Evolutionary conservation across 2,888 invertebrate genomes (phyloP), one percentile per base, ranked within the genome.

Genomic region (Drosophila bunnanda): DNA sequence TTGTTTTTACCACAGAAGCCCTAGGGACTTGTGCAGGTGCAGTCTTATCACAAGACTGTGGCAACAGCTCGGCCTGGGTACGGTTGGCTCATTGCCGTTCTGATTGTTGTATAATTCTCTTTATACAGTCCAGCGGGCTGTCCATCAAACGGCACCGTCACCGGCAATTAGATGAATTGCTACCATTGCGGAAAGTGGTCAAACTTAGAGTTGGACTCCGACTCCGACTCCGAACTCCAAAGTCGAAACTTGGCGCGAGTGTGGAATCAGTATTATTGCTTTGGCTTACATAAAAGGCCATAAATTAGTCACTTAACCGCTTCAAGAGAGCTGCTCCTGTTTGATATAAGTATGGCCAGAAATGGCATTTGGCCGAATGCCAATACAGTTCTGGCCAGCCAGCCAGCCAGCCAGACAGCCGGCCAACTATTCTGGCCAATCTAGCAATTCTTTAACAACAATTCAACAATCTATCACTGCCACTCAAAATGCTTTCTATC

Each of bases 271-370:
- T 75, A 75, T 75, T 72, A 72, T 72, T 72, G 71, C 75, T 72
- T 75, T 72, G 72, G 72, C 72, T 72, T 57, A 80, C 89, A 89
- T 87, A 85, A 89, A 89, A 82, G 85, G 85, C 87, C 80, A 89
- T 89, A 85, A 85, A 85, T 85, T 85, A 89, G 89, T 89, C 89
- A 89, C 78, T 85, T 82, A 84, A 87, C 69, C 67, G 69, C 68
- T 67, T 30, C 68, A 17, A 79, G 75, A 75, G 87, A 61, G 85
- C 79, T 72, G 64, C 64, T 66, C 66, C 74, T 57, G 70, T 81
- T 81, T 86, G 81, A 76, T 82, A 81, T 79, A 77, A 74, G 66
- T 72, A 57, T 75, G 54, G 69, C 88, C 86, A 88, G 73, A 88
- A 80, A 83, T 86, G 88, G 83, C 72, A 70, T 66, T 60, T 58